phyloP scores from a whole-genome alignment of 1,140 invertebrate species.

The Episyrphus balteatus region DNA sequence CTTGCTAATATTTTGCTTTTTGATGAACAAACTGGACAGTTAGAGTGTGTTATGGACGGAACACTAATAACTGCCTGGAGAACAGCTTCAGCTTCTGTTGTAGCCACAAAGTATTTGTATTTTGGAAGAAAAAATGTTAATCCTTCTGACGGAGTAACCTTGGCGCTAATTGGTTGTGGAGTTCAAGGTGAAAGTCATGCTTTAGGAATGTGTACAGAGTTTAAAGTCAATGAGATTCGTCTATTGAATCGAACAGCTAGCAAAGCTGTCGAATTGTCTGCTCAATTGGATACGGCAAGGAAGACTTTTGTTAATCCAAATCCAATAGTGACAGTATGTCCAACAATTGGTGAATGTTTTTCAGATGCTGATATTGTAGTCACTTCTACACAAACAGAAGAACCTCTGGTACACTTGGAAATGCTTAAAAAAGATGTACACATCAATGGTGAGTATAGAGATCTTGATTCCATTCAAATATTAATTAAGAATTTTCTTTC shows the following conservation, averaged over 20 bases:
- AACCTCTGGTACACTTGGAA: no score
- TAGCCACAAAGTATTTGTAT: conserved; percentile 47
- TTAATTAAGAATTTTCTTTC: no score
- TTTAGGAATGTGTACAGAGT: conserved; percentile 30
- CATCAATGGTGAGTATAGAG: no score
- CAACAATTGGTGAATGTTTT: no score
- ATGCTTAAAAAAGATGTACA: no score
- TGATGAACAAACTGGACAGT: conserved; percentile 33
- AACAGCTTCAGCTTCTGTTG: conserved; percentile 48
- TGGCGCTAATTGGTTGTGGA: conserved; percentile 47
- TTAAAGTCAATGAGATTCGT: conserved; percentile 39
- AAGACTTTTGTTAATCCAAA: no score
- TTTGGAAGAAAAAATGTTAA: conserved; percentile 9
- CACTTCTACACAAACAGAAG: no score
- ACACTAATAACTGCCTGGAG: conserved; percentile 46
- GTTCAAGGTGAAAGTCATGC: conserved; percentile 45
- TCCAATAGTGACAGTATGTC: no score
- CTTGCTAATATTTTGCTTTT: conserved; percentile 39
- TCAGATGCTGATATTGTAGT: no score
- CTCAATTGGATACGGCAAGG: no score
- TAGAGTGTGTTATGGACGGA: conserved; percentile 36
- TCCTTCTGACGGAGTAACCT: neutral
- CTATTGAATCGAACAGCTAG: conserved; percentile 43
- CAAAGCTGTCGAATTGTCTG: conserved; percentile 24
- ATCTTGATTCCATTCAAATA: no score